Percentiles rank a stretch among this genome's conserved stretches.
Conservation (phyloP, 2,113 vertebrate species). For the Prunella himalayana region DNA sequence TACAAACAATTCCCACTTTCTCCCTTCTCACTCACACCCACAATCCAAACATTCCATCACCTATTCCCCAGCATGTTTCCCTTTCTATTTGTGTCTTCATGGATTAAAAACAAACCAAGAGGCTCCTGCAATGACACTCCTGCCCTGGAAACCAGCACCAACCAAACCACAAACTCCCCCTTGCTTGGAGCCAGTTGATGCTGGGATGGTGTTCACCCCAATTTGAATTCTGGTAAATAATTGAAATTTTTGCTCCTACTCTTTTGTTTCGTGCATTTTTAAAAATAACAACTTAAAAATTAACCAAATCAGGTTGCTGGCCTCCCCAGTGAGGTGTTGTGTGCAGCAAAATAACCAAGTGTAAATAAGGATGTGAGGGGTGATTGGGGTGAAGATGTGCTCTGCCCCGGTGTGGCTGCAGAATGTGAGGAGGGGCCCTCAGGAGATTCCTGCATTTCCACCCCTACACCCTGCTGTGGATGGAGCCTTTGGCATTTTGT, state of each 20-base stretch:
- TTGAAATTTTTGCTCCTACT: background rate
- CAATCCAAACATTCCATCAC: background rate
- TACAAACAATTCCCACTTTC: background rate
- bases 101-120: background rate
- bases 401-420: background rate
- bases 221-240: background rate
- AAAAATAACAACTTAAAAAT: background rate
- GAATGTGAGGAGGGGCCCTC: background rate
- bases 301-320: background rate
- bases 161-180: background rate
- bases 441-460: background rate
- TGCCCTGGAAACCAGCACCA: background rate
- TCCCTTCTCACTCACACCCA: background rate
- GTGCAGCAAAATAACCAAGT: background rate
- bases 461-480: background rate
- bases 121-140: background rate
- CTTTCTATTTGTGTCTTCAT: background rate
- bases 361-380: background rate
- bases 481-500: background rate
- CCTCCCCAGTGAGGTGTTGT: background rate
- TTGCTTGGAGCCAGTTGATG: background rate
- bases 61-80: background rate
- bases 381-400: background rate
- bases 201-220: background rate
- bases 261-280: background rate